Evolutionary conservation across 2,888 invertebrate species (phyloP).

Genomic region (Campoletis raptor): DNA sequence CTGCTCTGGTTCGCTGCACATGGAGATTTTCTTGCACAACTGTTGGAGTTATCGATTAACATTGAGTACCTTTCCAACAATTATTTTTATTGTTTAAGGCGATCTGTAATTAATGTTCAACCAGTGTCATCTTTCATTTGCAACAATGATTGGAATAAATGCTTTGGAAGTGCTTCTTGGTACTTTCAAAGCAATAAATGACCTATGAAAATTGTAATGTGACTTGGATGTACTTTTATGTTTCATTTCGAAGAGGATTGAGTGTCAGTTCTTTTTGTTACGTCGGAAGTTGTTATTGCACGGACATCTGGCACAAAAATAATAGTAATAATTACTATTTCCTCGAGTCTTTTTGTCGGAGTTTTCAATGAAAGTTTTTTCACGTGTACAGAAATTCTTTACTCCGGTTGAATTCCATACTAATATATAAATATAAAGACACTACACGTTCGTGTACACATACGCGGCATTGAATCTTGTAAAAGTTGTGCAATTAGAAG

Average conservation of each 20-base stretch:
- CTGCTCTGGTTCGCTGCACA: neutral
- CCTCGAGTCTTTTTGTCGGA: conserved; percentile 12
- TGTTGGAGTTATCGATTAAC: neutral
- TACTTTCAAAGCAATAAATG: neutral
- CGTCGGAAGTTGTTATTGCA: conserved; percentile 3
- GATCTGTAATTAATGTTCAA: neutral
- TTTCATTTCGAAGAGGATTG: neutral
- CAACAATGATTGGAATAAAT: neutral
- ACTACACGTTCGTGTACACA: neutral
- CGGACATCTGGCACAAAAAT: neutral
- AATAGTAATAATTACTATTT: conserved; percentile 44
- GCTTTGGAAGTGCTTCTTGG: neutral
- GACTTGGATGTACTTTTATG: neutral
- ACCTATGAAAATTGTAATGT: neutral
- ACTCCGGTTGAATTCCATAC: neutral
- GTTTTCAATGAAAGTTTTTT: conserved; percentile 5
- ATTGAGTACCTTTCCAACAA: neutral
- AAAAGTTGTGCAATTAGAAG: conserved; percentile 47
- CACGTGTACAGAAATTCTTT: conserved; percentile 2
- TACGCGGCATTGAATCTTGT: neutral
- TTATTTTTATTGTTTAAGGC: neutral
- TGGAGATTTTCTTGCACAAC: neutral
- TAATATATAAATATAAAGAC: neutral
- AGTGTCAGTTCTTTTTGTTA: neutral
- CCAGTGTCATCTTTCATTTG: neutral